Conservation (phyloP, 2,797 vertebrate species). For the Chrosomus eos region DNA sequence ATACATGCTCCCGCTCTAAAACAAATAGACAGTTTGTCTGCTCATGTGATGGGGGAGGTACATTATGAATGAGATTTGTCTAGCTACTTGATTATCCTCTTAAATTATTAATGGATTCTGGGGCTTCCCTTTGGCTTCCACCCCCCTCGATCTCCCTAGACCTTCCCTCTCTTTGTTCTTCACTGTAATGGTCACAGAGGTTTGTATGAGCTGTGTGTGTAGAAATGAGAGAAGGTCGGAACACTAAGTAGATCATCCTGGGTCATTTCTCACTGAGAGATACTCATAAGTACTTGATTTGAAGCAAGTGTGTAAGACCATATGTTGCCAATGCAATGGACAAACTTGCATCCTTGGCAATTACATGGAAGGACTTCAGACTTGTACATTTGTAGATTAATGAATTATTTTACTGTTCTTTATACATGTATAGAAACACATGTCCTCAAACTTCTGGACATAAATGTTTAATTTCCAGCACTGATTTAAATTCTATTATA, state of each 20-base stretch:
- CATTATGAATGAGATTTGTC: constrained; percentile 56
- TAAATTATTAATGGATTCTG: constrained; percentile 53
- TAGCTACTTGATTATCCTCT: constrained; percentile 56
- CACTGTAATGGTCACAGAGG: constrained; percentile 25
- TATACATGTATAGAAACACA: neutral
- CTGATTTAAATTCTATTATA: neutral
- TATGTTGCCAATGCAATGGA: neutral
- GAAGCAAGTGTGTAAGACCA: neutral
- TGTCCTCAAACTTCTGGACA: neutral
- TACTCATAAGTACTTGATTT: neutral
- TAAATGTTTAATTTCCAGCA: neutral
- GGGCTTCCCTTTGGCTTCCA: constrained; percentile 41
- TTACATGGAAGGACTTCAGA: neutral
- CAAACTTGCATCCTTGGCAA: too few species aligned
- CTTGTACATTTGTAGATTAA: neutral
- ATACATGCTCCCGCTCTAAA: neutral
- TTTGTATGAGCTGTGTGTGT: constrained; percentile 31
- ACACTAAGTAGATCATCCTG: constrained; percentile 6
- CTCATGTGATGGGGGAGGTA: constrained; percentile 40
- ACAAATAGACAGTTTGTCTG: constrained; percentile 32
- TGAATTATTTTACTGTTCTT: neutral
- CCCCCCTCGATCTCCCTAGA: neutral
- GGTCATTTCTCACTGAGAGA: neutral
- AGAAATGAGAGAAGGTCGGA: constrained; percentile 28
- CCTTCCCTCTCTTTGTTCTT: constrained; percentile 27